These are phyloP conservation scores for Thalassarche chlororhynchos DNA, from an alignment of 2,113 vertebrate genomes.

Conservation along the genomic window DNA sequence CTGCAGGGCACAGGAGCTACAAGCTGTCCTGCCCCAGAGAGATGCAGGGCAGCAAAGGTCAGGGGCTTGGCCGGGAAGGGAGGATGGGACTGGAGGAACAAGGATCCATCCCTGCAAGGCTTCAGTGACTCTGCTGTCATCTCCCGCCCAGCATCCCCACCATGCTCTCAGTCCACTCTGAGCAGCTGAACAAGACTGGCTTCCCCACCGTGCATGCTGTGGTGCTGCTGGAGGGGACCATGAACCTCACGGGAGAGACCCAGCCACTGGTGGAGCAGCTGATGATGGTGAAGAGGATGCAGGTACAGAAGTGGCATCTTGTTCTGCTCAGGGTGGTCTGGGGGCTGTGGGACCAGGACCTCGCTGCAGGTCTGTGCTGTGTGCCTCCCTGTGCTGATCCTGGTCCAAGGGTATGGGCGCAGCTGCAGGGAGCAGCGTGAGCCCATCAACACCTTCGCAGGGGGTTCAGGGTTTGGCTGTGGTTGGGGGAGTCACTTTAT, in stretches of 20 bases:
- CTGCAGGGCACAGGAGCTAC: not conserved
- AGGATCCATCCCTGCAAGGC: not conserved
- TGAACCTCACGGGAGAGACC: constrained; percentile 95
- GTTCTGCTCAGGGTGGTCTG: not conserved
- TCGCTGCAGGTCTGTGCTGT: not conserved
- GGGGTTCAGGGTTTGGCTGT: not conserved
- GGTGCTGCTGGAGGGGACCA: constrained; percentile 95
- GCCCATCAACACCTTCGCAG: not conserved
- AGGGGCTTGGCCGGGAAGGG: not conserved
- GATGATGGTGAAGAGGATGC: constrained; percentile 98
- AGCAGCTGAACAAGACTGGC: constrained; percentile 82
- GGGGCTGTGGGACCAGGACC: not conserved
- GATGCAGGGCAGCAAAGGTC: not conserved
- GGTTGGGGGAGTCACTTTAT: not conserved
- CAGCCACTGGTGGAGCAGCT: constrained; percentile 96
- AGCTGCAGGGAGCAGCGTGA: not conserved
- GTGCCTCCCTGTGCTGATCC: not conserved
- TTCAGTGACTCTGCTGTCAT: not conserved
- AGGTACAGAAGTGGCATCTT: constrained; percentile 76
- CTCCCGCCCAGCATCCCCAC: constrained; percentile 82
- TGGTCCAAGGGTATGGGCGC: not conserved
- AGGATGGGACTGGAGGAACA: not conserved
- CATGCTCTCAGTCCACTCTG: constrained; percentile 85
- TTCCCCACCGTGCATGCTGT: constrained; percentile 94
- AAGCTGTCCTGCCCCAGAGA: fast-evolving